phyloP scores from a whole-genome alignment of 2,888 invertebrate genomes.

The Bombylius discolor region DNA sequence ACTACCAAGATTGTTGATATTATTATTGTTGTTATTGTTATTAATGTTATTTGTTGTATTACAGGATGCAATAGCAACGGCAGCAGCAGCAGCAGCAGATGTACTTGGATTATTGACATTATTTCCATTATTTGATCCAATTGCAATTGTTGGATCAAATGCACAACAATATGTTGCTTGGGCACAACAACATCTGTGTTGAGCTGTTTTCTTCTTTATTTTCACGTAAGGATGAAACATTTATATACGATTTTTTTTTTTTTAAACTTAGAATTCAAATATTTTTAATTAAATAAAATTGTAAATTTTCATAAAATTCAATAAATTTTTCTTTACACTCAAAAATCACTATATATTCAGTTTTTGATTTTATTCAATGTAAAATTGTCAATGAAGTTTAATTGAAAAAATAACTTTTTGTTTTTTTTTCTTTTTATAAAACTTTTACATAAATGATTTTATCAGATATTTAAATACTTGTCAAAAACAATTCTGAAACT shows the following conservation, averaged over 20 bases:
- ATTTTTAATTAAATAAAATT: too few species aligned
- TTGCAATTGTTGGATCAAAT: neutral
- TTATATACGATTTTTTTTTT: slow-evolving; percentile 19
- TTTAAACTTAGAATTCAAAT: neutral
- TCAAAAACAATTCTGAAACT: too few species aligned
- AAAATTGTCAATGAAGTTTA: too few species aligned
- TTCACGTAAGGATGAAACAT: slow-evolving; percentile 37
- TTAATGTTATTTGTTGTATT: slow-evolving; percentile 3
- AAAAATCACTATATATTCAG: too few species aligned
- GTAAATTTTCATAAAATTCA: too few species aligned
- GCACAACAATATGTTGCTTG: slow-evolving; percentile 3
- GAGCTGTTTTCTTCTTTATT: slow-evolving; percentile 33
- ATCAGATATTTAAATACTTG: too few species aligned
- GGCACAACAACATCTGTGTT: slow-evolving; percentile 13
- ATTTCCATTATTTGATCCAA: neutral
- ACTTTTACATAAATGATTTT: too few species aligned
- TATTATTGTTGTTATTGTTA: slow-evolving; percentile 12
- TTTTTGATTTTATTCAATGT: too few species aligned
- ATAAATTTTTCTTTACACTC: too few species aligned
- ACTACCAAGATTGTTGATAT: slow-evolving; percentile 16
- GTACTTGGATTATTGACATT: slow-evolving; percentile 1
- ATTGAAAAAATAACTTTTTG: too few species aligned
- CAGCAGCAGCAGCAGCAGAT: neutral
- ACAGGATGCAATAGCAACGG: neutral
- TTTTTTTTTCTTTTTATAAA: too few species aligned